These are phyloP conservation scores for Lutra lutra DNA, from an alignment of 2,797 vertebrate genomes.

Conservation along the genomic window DNA sequence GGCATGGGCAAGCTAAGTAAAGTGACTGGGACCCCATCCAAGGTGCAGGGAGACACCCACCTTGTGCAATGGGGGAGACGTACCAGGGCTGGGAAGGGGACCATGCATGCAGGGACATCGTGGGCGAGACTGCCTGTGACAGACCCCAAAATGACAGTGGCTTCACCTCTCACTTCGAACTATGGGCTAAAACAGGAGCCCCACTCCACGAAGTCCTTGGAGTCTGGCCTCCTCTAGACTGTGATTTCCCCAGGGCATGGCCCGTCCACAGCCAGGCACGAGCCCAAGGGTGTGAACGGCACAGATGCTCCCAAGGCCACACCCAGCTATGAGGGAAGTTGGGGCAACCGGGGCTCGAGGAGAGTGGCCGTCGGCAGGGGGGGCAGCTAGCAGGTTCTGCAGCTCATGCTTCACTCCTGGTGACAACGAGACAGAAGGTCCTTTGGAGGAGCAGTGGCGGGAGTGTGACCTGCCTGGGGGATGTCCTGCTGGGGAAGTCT, in stretches of 20 bases:
- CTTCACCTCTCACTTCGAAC: neutral
- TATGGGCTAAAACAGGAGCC: neutral
- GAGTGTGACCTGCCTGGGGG: neutral
- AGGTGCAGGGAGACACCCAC: neutral
- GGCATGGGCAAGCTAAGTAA: neutral
- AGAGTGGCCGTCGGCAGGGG: fast-evolving
- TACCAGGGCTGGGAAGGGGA: neutral
- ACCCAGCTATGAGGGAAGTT: neutral
- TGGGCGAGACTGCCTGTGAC: too few relatives aligned
- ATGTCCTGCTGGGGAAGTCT: too few relatives aligned
- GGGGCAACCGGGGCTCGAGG: neutral
- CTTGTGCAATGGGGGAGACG: neutral
- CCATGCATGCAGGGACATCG: fast-evolving
- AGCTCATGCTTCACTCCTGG: neutral
- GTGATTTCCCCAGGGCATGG: neutral
- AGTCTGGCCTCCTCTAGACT: neutral
- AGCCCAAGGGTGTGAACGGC: too few relatives aligned
- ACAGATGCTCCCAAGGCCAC: neutral
- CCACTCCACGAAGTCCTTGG: fast-evolving
- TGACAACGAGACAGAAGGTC: fast-evolving
- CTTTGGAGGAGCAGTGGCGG: fast-evolving
- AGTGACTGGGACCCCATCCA: fast-evolving
- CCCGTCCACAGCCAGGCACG: fast-evolving
- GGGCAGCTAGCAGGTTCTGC: fast-evolving
- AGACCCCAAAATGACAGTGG: neutral